phyloP scores from a whole-genome alignment of 1,140 invertebrate species.

The Penaeus japonicus region DNA sequence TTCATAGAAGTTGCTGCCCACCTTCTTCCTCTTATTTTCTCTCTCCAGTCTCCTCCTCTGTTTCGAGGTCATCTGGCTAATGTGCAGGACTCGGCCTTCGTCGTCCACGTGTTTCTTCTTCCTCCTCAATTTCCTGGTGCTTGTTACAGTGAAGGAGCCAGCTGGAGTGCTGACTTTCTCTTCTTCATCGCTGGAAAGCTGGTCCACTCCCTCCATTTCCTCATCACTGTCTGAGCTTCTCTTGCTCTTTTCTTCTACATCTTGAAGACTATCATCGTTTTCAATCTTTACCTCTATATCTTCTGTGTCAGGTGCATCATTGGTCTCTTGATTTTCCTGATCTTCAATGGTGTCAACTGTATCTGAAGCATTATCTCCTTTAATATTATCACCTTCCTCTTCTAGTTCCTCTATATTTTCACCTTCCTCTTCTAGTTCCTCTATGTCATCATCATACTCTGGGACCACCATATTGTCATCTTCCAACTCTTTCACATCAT shows the following conservation, averaged over 20 bases:
- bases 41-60: constrained; percentile 62
- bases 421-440: constrained; percentile 11
- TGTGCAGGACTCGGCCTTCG: constrained; percentile 63
- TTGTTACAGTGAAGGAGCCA: constrained; percentile 61
- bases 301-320: not conserved
- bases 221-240: not conserved
- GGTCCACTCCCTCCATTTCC: not conserved
- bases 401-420: constrained; percentile 13
- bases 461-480: not conserved
- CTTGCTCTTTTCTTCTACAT: not conserved
- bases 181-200: constrained; percentile 4
- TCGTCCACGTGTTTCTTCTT: constrained; percentile 76
- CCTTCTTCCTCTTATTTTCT: constrained; percentile 70
- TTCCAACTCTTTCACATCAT: constrained; percentile 37
- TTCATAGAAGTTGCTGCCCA: constrained; percentile 93
- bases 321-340: constrained; percentile 68
- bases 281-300: not conserved
- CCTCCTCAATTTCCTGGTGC: constrained; percentile 79
- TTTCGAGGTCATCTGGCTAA: constrained; percentile 19
- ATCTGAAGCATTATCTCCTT: not conserved
- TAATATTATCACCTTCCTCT: constrained; percentile 1
- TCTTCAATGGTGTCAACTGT: constrained; percentile 29
- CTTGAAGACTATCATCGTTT: not conserved
- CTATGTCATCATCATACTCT: constrained; percentile 30
- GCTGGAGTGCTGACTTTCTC: constrained; percentile 60